These are phyloP conservation scores for Tenebrio molitor DNA, from an alignment of 1,140 invertebrate genomes.

Conservation along the genomic window DNA sequence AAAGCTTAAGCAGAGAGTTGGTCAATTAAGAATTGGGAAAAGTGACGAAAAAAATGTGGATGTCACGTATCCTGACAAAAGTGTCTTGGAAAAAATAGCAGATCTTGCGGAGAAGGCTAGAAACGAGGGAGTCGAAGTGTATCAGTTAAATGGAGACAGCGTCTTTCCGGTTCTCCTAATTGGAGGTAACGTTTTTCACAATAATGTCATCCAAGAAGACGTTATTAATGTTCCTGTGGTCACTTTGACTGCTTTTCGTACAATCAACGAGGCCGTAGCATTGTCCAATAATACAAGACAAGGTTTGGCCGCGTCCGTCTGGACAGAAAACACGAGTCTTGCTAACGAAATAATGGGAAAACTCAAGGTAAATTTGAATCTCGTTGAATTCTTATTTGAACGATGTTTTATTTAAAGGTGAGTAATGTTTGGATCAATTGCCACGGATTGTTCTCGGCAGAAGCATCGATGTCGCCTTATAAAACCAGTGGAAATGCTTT, in stretches of 20 bases:
- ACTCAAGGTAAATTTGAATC: conserved; percentile 62
- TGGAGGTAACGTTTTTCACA: conserved; percentile 56
- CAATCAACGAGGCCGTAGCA: conserved; percentile 72
- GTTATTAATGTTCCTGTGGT: conserved; percentile 64
- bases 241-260: conserved; percentile 71
- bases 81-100: conserved; percentile 48
- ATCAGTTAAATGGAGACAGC: conserved; percentile 27
- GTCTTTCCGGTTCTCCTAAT: conserved; percentile 53
- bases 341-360: conserved; percentile 70
- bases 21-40: conserved; percentile 67
- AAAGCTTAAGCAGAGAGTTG: conserved; percentile 68
- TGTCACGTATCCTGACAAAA: conserved; percentile 49
- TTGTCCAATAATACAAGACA: conserved; percentile 72
- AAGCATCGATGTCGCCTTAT: conserved; percentile 68
- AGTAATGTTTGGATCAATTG: conserved; percentile 73
- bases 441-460: conserved; percentile 70
- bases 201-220: conserved; percentile 62
- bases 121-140: conserved; percentile 56
- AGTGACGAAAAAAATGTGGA: conserved; percentile 67
- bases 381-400: no score
- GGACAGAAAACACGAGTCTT: conserved; percentile 72
- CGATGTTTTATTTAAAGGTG: no score
- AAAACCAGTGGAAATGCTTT: conserved; percentile 69
- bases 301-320: conserved; percentile 70
- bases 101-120: conserved; percentile 49